Evolutionary conservation across 2,888 invertebrate species (phyloP).

Genomic region (Asteroscopus sphinx): DNA sequence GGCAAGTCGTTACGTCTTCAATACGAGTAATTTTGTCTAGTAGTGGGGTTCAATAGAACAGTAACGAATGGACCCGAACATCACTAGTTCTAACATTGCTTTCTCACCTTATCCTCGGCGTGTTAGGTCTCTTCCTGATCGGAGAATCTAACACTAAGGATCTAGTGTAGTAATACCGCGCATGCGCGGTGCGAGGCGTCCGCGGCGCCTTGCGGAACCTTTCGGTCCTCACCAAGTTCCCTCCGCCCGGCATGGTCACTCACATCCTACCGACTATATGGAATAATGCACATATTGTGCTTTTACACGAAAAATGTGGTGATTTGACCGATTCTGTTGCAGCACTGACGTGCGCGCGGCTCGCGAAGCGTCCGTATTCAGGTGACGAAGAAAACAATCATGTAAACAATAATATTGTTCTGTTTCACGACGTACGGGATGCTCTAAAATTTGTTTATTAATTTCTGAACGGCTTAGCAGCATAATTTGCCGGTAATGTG

Average conservation of each 20-base stretch:
- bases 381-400: conserved; percentile 80
- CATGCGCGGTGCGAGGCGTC: conserved; percentile 72
- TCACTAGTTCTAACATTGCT: neutral
- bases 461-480: conserved; percentile 19
- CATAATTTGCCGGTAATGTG: neutral
- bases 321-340: conserved; percentile 51
- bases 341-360: conserved; percentile 69
- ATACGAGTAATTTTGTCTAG: neutral
- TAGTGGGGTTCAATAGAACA: neutral
- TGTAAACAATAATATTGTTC: conserved; percentile 85
- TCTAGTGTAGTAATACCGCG: conserved; percentile 79
- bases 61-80: neutral
- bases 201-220: conserved; percentile 77
- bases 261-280: conserved; percentile 65
- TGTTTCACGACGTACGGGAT: conserved; percentile 70
- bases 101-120: conserved; percentile 71
- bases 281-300: conserved; percentile 53
- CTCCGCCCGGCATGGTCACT: conserved; percentile 77
- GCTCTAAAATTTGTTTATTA: conserved; percentile 56
- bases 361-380: conserved; percentile 67
- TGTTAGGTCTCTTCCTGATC: conserved; percentile 55
- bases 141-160: conserved; percentile 73
- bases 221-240: conserved; percentile 73
- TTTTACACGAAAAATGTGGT: conserved; percentile 41
- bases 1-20: too few relatives aligned